Conservation (phyloP, 2,797 vertebrate species). For the Eidolon dupreanum region DNA sequence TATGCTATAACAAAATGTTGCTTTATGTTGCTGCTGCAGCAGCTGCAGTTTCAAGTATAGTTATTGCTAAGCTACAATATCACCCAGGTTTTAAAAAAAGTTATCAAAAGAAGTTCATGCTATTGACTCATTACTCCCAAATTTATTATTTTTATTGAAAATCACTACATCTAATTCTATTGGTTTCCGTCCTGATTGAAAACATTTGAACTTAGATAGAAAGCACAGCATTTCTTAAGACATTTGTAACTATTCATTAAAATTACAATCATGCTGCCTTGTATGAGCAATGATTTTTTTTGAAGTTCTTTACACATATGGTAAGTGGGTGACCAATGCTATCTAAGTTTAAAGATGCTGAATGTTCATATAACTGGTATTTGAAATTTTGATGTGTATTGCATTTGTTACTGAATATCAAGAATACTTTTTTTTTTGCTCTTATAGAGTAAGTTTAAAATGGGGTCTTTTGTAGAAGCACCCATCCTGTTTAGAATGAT, state of each 20-base stretch:
- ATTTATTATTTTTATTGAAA: slow-evolving; percentile 87
- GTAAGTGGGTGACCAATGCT: slow-evolving; percentile 79
- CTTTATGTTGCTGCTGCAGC: slow-evolving; percentile 80
- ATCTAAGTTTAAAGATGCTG: slow-evolving; percentile 82
- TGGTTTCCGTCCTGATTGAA: slow-evolving; percentile 84
- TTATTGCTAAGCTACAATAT: slow-evolving; percentile 85
- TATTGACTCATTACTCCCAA: slow-evolving; percentile 86
- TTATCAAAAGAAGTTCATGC: slow-evolving; percentile 84
- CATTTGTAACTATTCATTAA: slow-evolving; percentile 84
- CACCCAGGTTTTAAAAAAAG: slow-evolving; percentile 76
- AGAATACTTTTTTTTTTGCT: slow-evolving; percentile 87
- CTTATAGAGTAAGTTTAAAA: slow-evolving; percentile 86
- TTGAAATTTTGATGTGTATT: slow-evolving; percentile 88
- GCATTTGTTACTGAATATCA: slow-evolving; percentile 87
- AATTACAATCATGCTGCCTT: slow-evolving; percentile 83
- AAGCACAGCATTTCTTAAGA: slow-evolving; percentile 83
- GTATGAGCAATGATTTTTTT: slow-evolving; percentile 73
- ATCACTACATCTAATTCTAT: slow-evolving; percentile 85
- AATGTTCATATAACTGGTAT: slow-evolving; percentile 84
- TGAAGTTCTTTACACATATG: slow-evolving; percentile 68
- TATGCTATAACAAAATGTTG: slow-evolving; percentile 80
- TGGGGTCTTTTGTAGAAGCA: slow-evolving; percentile 88
- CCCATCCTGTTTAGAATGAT: slow-evolving; percentile 89
- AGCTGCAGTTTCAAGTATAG: slow-evolving; percentile 83
- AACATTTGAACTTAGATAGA: slow-evolving; percentile 82